These are phyloP conservation scores for Paedocypris sp. DNA, from an alignment of 2,113 vertebrate species.

Conservation along the genomic window DNA sequence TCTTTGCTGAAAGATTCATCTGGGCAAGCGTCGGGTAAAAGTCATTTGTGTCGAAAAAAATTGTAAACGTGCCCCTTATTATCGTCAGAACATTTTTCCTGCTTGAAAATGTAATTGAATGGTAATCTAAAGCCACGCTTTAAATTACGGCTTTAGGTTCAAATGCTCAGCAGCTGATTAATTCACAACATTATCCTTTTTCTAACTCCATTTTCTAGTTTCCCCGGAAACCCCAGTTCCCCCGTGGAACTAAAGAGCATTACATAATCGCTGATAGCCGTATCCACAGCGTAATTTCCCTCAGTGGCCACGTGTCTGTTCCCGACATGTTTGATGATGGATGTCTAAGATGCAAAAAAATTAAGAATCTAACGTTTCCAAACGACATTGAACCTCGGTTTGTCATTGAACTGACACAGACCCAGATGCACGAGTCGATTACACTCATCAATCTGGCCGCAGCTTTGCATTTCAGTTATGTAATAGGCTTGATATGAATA, in stretches of 20 bases:
- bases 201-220: not conserved
- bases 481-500: not conserved
- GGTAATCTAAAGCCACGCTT: not conserved
- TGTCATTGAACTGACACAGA: not conserved
- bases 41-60: no score
- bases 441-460: not conserved
- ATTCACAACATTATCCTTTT: not conserved
- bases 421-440: slow-evolving; percentile 1
- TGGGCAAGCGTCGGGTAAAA: no score
- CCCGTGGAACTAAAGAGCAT: not conserved
- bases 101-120: not conserved
- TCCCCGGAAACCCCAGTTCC: no score
- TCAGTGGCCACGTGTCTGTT: not conserved
- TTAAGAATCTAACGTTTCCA: not conserved
- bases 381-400: not conserved
- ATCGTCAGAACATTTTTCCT: not conserved
- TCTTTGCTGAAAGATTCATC: no score
- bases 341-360: not conserved
- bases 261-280: not conserved
- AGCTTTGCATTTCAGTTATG: not conserved
- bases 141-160: not conserved
- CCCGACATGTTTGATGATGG: not conserved
- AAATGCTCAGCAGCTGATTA: slow-evolving; percentile 1
- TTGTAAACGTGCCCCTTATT: no score
- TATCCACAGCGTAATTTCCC: not conserved